A percentile compares a stretch with the other conserved stretches of the same genome.
Conservation (phyloP, 2,113 vertebrate genomes). For the Petromus typicus region DNA sequence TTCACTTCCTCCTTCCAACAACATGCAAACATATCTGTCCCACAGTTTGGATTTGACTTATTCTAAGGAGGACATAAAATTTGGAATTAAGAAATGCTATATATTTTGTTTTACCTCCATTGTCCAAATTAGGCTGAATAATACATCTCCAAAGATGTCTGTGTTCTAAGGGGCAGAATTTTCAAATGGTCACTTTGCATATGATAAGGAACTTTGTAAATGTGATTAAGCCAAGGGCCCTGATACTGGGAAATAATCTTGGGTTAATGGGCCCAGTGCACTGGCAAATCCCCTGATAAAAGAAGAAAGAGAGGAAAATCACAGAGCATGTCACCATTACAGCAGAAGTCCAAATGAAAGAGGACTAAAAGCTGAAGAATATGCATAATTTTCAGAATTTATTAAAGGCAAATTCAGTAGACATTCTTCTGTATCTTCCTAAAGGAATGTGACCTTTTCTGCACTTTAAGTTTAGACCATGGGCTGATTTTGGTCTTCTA, state of each 20-base stretch:
- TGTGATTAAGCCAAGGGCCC: not conserved
- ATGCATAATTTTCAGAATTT: too few relatives aligned
- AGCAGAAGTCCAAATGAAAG: not conserved
- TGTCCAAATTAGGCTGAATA: not conserved
- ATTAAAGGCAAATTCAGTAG: not conserved
- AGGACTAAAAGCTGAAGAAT: not conserved
- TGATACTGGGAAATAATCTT: not conserved
- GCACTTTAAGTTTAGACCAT: too few relatives aligned
- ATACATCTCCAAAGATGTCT: not conserved
- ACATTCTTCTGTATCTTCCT: not conserved
- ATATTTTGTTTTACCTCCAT: not conserved
- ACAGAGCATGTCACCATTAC: not conserved
- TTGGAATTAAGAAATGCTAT: not conserved
- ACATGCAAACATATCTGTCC: not conserved
- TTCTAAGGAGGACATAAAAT: not conserved
- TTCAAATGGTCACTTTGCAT: not conserved
- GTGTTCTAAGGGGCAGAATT: not conserved
- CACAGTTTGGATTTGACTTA: not conserved
- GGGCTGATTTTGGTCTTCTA: too few relatives aligned
- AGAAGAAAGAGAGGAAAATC: not conserved
- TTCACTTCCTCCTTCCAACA: not conserved
- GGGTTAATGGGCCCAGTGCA: not conserved
- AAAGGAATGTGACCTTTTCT: not conserved
- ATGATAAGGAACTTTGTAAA: not conserved
- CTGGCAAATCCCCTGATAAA: not conserved